Conservation (phyloP, 2,888 invertebrate species). For the Polietes domitor region DNA sequence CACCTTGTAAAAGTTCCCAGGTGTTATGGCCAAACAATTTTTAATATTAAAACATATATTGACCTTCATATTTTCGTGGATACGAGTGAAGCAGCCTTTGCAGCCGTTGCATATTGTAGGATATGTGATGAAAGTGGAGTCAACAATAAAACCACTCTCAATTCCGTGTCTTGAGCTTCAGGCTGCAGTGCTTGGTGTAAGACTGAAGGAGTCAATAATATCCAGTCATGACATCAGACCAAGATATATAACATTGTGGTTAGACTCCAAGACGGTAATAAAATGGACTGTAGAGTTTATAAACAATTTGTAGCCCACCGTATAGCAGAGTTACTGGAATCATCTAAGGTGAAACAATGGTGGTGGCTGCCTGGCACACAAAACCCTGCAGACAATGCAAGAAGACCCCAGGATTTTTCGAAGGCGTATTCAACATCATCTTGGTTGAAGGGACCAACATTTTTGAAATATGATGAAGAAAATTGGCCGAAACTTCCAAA, state of each 20-base stretch:
- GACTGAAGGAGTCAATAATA: background rate
- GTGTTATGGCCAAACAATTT: conserved; percentile 17
- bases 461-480: background rate
- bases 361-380: conserved; percentile 57
- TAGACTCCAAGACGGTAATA: conserved; percentile 53
- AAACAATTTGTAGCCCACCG: conserved; percentile 60
- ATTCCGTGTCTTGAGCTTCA: conserved; percentile 56
- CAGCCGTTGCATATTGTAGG: conserved; percentile 36
- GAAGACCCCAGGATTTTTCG: conserved; percentile 27
- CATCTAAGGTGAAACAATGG: conserved; percentile 46
- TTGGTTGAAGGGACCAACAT: too few relatives aligned
- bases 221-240: too few relatives aligned
- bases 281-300: conserved; percentile 49
- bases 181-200: conserved; percentile 46
- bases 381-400: conserved; percentile 54
- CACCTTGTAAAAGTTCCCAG: conserved; percentile 23
- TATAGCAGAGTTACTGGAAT: conserved; percentile 59
- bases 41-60: conserved; percentile 15
- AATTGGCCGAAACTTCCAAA: conserved; percentile 11
- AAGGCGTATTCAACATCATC: background rate
- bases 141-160: conserved; percentile 18
- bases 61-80: conserved; percentile 22
- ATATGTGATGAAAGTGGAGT: background rate
- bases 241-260: background rate
- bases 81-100: conserved; percentile 24